Conservation (phyloP, 2,797 vertebrate species). For the Falco novaeseelandiae region DNA sequence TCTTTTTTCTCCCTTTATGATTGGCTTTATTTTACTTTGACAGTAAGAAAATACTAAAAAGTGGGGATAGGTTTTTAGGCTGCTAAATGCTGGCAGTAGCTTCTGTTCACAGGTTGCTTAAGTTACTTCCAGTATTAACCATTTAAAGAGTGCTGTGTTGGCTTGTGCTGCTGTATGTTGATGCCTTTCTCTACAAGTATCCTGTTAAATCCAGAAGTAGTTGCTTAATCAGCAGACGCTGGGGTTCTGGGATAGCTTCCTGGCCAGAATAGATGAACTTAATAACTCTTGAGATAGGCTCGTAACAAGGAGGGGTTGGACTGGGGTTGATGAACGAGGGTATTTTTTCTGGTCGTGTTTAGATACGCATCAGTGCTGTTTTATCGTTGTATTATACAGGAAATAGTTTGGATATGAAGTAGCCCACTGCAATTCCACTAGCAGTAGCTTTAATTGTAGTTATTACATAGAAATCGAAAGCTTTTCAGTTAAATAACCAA, state of each 20-base stretch:
- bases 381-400: not conserved
- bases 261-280: not conserved
- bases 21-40: not conserved
- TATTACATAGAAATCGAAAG: not conserved
- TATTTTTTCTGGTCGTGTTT: not conserved
- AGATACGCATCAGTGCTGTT: not conserved
- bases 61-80: not conserved
- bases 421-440: not conserved
- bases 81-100: not conserved
- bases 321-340: fast-evolving
- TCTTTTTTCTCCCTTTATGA: not conserved
- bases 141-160: not conserved
- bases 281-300: not conserved
- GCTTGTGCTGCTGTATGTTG: not conserved
- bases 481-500: not conserved
- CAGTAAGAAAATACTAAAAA: not conserved
- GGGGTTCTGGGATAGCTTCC: not conserved
- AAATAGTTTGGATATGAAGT: not conserved
- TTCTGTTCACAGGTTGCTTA: not conserved
- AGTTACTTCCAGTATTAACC: not conserved
- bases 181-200: not conserved
- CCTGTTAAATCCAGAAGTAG: not conserved
- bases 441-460: not conserved
- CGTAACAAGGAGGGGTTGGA: not conserved
- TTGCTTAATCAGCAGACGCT: not conserved